A percentile compares a stretch with the other conserved stretches of the same genome.
phyloP scores from a whole-genome alignment of 2,797 vertebrate species.

The Pipistrellus nathusii region DNA sequence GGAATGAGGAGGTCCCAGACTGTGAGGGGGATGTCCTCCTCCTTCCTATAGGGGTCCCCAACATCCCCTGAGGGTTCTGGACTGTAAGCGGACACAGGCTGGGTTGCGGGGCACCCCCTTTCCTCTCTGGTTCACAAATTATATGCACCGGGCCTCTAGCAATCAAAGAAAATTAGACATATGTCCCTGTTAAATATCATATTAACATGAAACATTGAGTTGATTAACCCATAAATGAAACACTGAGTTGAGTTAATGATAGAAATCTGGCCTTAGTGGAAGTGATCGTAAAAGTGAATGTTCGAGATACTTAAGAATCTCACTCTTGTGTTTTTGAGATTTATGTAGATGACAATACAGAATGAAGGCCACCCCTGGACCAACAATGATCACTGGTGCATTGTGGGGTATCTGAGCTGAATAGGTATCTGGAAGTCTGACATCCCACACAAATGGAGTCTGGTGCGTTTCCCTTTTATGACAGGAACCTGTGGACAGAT shows the following conservation, averaged over 20 bases:
- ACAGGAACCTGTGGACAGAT: background rate
- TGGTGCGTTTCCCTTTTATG: background rate
- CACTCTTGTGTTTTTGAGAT: background rate
- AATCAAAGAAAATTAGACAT: background rate
- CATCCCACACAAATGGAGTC: background rate
- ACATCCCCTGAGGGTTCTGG: too few relatives aligned
- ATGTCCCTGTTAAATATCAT: background rate
- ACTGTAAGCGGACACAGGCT: too few relatives aligned
- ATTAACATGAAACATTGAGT: background rate
- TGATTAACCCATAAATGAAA: background rate
- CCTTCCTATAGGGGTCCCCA: too few relatives aligned
- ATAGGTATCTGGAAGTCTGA: background rate
- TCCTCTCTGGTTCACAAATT: too few relatives aligned
- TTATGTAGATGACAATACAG: background rate
- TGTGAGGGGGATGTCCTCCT: too few relatives aligned
- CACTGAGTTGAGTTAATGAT: background rate
- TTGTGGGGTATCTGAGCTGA: background rate
- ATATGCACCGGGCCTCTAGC: too few relatives aligned
- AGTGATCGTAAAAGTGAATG: background rate
- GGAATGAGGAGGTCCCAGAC: too few relatives aligned
- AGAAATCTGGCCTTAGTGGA: background rate
- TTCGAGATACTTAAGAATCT: background rate
- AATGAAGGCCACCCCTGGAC: background rate
- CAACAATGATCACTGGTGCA: fast-evolving
- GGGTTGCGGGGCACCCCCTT: too few relatives aligned